Evolutionary conservation across 2,888 invertebrate genomes (phyloP), one percentile per base, ranked within the genome.

Genomic region (Caenorhabditis sp.): DNA sequence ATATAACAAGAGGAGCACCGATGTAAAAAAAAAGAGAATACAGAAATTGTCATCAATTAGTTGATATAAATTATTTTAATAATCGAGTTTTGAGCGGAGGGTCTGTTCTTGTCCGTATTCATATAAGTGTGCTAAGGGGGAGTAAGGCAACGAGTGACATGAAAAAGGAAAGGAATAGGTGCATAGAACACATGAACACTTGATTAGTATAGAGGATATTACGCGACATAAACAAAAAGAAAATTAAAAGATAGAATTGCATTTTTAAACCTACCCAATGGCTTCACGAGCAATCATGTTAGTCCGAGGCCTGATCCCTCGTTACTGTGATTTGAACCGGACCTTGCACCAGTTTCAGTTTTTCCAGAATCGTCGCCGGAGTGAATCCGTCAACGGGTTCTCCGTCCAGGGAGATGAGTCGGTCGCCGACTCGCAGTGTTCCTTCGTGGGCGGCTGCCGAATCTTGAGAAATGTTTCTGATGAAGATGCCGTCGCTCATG

Each of bases 401-500:
- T 7, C 81, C 87, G 55, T 88, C 85, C 11, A 89, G 70, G 17
- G 84, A 72, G 55, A 79, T 68, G 6, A 83, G 45, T 20, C 81
- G 73, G 55, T 83, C 81, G 2, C 81, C 81, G 22, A 83, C 81
- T 26, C 75, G 73, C 11, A 82, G 77, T 41, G 66, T 74, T 41
- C 80, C 81, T 61, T 81, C 79, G 11, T 39, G 55, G 6, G 79
- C 83, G 22, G 89, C 89, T 7, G 86, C 80, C 7, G 87, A 86
- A 27, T 81, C 85, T 4, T 81, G 71, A 15, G 85, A 83, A 50
- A 89, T 89, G 62, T 77, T 84, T 45, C 86, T 70, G 24, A 89
- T 83, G 59, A 85, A 88, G 24, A 87, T 86, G n/a, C 88, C 88
- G 13, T 87, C 86, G 22, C 68, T 78, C 35, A 86, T 87, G 22